phyloP scores from a whole-genome alignment of 2,888 invertebrate genomes.

The Thumatha senex region DNA sequence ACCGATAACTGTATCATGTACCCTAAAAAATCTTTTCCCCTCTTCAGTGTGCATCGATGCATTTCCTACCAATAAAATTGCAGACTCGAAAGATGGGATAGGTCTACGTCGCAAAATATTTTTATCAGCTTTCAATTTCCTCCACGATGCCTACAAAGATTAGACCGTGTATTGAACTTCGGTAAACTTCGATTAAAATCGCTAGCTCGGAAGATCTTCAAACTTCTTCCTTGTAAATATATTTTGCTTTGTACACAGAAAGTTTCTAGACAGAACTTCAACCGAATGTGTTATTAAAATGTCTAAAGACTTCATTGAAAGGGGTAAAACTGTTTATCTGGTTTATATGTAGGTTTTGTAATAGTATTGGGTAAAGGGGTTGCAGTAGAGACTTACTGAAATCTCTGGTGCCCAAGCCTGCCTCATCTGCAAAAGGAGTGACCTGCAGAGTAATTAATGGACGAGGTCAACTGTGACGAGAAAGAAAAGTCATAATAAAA shows the following conservation, averaged over 20 bases:
- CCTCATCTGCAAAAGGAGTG: no score
- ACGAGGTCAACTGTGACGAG: no score
- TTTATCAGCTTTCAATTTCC: slow-evolving; percentile 44
- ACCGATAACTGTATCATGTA: slow-evolving; percentile 7
- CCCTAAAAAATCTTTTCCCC: slow-evolving; percentile 21
- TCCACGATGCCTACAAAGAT: slow-evolving; percentile 35
- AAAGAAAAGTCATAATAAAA: no score
- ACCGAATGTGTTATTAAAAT: slow-evolving; percentile 24
- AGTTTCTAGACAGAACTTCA: slow-evolving; percentile 19
- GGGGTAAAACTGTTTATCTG: slow-evolving; percentile 2
- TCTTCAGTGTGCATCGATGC: slow-evolving; percentile 24
- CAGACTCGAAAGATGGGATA: slow-evolving; percentile 15
- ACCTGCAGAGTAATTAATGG: no score
- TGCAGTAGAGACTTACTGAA: no score
- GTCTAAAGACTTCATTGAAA: slow-evolving; percentile 8
- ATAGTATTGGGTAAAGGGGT: no score
- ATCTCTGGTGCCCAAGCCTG: no score
- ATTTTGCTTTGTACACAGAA: slow-evolving; percentile 25
- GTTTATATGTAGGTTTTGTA: not conserved
- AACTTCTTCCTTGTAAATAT: slow-evolving; percentile 34
- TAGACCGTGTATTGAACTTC: slow-evolving; percentile 35
- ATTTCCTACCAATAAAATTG: slow-evolving; percentile 17
- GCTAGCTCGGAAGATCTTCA: slow-evolving; percentile 32
- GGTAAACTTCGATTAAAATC: slow-evolving; percentile 40
- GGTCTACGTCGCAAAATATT: slow-evolving; percentile 28